Evolutionary conservation across 1,140 invertebrate species (phyloP), one percentile per base, ranked within the genome.

Genomic region (Bombus affinis): DNA sequence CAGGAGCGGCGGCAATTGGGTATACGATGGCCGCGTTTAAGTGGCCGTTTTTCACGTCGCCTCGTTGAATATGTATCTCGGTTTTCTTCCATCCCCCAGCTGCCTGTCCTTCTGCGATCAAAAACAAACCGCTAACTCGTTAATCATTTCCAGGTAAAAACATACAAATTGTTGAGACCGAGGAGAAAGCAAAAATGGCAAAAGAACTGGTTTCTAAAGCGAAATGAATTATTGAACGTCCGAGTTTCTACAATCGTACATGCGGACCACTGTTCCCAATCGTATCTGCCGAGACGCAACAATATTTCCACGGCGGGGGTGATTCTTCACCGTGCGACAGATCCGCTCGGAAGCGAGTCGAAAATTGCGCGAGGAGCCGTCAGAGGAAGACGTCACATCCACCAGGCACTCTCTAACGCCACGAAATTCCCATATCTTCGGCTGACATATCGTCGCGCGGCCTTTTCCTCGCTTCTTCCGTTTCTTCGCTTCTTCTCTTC

Each of bases 351-450:
- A 42, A 37, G 53, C 42, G 44, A 57, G 22, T 62, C 42, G 74
- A 84, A 81, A 81, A 85, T 85, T 74, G 71, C 62, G 44, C 28
- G 44, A 37, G 28, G 25, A 80, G 25, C 25, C 62, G 79, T 81
- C 84, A 47, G 22, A 73, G 42, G 78, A 57, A 53, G 78, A 81
- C 78, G 83, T 85, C 84, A 74, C 80, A 39, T 83, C 72, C 73
- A 74, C 80, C 66, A 72, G 57, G 44, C 59, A 71, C 75, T 68
- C 59, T 47, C 57, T 83, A 87, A 83, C 65, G 75, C 76, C 82
- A 76, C 74, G 81, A 78, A 86, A 86, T 86, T 83, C 86, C 75
- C 82, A 73, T 85, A 85, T 83, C 86, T 87, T 79, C 44, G 70
- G 22, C 44, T 80, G 80, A 84, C 81, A 62, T 73, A 78, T 70